A percentile compares a stretch with the other conserved stretches of the same genome.
phyloP scores from a whole-genome alignment of 2,888 invertebrate species.

The Mythimna albipuncta region DNA sequence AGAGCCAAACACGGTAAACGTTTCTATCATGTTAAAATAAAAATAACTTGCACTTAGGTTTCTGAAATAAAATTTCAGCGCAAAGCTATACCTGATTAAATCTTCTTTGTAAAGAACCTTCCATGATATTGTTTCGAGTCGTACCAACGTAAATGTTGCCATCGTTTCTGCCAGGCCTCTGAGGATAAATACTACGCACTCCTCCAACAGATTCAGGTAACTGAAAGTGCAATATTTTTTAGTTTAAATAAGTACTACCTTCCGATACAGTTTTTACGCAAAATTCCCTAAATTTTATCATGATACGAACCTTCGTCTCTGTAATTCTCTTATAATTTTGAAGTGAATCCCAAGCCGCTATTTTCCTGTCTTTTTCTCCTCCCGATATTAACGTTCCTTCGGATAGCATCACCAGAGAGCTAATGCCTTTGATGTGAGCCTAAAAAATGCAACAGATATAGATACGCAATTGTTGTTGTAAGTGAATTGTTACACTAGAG shows the following conservation, averaged over 20 bases:
- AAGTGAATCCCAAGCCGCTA: slow-evolving; percentile 97
- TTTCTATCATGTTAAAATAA: no score
- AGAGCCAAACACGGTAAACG: no score
- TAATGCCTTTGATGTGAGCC: slow-evolving; percentile 96
- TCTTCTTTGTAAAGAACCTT: slow-evolving; percentile 96
- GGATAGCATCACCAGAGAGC: slow-evolving; percentile 96
- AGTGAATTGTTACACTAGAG: no score
- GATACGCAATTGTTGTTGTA: no score
- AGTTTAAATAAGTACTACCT: no score
- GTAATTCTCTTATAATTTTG: slow-evolving; percentile 97
- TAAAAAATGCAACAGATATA: slow-evolving; percentile 62
- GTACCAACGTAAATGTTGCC: slow-evolving; percentile 98
- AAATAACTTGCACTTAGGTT: no score
- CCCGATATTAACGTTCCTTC: slow-evolving; percentile 97
- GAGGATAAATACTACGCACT: slow-evolving; percentile 96
- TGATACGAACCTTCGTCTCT: slow-evolving; percentile 93
- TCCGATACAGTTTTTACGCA: no score
- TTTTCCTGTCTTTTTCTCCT: slow-evolving; percentile 97
- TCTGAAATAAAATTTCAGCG: no score
- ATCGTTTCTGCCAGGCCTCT: slow-evolving; percentile 96
- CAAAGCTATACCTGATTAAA: slow-evolving; percentile 93
- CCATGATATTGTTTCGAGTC: slow-evolving; percentile 96
- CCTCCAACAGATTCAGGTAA: slow-evolving; percentile 97
- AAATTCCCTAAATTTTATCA: no score
- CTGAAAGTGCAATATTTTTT: slow-evolving; percentile 80